phyloP scores from a whole-genome alignment of 1,140 invertebrate species.

The Sitophilus oryzae region DNA sequence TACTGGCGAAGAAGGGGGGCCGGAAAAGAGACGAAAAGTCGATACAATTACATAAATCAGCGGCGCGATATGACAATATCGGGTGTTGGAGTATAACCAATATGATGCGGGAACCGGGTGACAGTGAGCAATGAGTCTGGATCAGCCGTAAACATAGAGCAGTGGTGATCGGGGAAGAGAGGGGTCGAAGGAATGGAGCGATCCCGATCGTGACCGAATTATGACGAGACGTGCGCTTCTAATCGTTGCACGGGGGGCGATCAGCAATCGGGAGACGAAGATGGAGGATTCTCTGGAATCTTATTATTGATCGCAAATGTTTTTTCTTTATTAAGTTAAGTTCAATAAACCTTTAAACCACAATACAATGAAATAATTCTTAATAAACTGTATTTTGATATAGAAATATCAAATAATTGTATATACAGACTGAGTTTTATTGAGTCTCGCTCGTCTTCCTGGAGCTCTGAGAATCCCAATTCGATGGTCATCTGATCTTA shows the following conservation, averaged over 20 bases:
- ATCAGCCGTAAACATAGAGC: neutral
- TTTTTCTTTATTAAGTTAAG: no score
- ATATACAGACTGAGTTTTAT: no score
- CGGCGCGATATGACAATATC: neutral
- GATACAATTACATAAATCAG: neutral
- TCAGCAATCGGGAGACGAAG: neutral
- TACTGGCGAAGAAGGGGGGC: neutral
- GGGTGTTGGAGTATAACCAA: neutral
- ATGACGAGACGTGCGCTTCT: neutral
- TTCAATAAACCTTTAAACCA: no score
- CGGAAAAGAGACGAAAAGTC: neutral
- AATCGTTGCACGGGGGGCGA: neutral
- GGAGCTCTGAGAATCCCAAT: no score
- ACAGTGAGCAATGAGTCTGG: neutral
- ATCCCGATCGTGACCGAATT: neutral
- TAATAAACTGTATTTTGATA: no score
- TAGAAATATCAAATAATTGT: no score
- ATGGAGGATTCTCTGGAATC: neutral
- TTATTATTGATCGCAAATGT: neutral
- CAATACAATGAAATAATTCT: no score
- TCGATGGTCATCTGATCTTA: no score
- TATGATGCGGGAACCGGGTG: neutral
- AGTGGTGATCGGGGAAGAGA: neutral
- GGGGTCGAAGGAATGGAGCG: no score
- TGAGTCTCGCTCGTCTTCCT: no score